Base-by-base conservation (phyloP, 1,140 invertebrate species). In the Elymnias hypermnestra region DNA sequence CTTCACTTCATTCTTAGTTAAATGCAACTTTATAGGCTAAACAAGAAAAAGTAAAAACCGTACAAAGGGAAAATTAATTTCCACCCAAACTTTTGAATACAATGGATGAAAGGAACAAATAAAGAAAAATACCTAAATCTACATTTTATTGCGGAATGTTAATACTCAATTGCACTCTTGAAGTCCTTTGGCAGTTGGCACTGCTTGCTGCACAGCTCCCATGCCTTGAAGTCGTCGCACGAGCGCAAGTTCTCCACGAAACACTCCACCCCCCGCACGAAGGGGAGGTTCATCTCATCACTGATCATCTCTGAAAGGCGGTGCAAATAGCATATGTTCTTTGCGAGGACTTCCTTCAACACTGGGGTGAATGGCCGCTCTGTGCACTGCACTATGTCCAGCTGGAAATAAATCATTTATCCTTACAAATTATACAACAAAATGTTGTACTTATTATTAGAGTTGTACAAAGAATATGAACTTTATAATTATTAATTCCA, bases 161-260 rank as follows among this genome's bases (percentile, higher is more conserved):
- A 83, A 72, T 78, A 83, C 47, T 84, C 81, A 47, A 86, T 81
- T 47, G 73, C 75, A 71, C 61, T 81, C 53, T 74, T 82, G 52
- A 86, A 87, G 46, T 83, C 81, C 61, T 87, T 78, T 56, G 86
- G 78, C 62, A 76, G 17, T 38, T 86, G 74, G 41, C 73, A 61
- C 29, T 73, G 64, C 53, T 87, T 84, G 35, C 76, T 69, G 52
- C 81, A 72, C 5, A 83, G 61, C 51, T 84, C 76, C 86, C 86
- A 87, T 31, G 86, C 84, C 53, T 86, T 86, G 29, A 79, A 85
- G 42, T 87, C 83, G 53, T 83, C 82, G 57, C 72, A 76, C 7
- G 76, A 70, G 7, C 84, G 64, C n/a, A 87, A 52, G 51, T 67
- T 77, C 33, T 87, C 70, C 5, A 86, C 45, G 49, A 64, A 87